These are phyloP conservation scores for Phylloscopus whistleri DNA, from an alignment of 2,113 vertebrate genomes.

Conservation along the genomic window DNA sequence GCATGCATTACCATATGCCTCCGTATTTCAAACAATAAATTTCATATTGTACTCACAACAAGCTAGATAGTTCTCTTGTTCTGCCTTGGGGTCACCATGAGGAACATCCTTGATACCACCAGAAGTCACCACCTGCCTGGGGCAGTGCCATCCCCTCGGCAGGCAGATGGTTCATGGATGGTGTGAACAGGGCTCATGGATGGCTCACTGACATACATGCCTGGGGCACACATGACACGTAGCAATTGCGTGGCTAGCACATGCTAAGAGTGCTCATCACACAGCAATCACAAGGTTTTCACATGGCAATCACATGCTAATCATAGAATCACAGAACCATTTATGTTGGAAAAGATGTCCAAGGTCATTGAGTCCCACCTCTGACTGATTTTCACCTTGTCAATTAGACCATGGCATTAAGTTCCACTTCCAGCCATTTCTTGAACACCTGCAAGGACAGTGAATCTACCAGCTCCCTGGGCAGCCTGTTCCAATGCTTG, in stretches of 20 bases:
- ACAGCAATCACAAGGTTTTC: not conserved
- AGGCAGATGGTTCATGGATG: not conserved
- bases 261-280: not conserved
- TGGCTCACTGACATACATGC: too few species aligned
- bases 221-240: not conserved
- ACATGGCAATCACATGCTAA: not conserved
- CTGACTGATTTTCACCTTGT: not conserved
- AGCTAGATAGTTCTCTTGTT: not conserved
- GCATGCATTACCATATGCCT: not conserved
- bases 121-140: too few species aligned
- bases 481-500: not conserved
- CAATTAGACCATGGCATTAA: not conserved
- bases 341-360: not conserved
- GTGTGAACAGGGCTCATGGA: not conserved
- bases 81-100: rapidly evolving
- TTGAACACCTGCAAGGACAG: rapidly evolving
- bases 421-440: not conserved
- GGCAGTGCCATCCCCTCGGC: rapidly evolving
- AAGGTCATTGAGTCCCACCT: not conserved
- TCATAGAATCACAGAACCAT: not conserved
- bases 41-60: not conserved
- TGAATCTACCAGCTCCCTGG: not conserved
- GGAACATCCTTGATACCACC: rapidly evolving
- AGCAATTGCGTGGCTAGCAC: rapidly evolving
- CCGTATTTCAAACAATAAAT: not conserved